These are phyloP conservation scores for Oryctes rhinoceros DNA, from an alignment of 1,140 invertebrate species.

Conservation along the genomic window DNA sequence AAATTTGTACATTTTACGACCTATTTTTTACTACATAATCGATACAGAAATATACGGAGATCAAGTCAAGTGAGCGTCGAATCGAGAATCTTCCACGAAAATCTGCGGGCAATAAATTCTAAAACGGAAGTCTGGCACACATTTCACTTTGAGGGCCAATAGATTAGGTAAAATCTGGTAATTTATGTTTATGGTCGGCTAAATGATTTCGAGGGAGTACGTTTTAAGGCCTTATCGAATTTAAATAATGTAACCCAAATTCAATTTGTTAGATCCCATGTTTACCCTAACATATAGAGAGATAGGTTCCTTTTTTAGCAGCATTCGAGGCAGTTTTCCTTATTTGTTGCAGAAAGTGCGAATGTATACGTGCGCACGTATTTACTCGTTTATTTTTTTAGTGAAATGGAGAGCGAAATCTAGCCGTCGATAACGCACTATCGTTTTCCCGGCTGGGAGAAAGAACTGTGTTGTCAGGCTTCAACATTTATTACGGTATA, in stretches of 20 bases:
- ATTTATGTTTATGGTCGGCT: constrained; percentile 7
- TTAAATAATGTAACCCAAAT: constrained; percentile 12
- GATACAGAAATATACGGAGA: neutral
- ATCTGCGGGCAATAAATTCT: neutral
- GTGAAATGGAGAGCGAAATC: too few species aligned
- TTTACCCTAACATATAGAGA: neutral
- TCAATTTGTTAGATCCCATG: neutral
- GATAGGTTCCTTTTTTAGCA: too few species aligned
- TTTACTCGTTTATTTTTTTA: too few species aligned
- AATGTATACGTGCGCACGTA: too few species aligned
- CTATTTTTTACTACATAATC: constrained; percentile 11
- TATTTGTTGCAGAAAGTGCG: too few species aligned
- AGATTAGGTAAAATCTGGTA: constrained; percentile 14
- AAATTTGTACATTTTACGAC: neutral
- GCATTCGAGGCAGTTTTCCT: too few species aligned
- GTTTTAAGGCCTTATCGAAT: neutral
- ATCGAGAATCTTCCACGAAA: neutral
- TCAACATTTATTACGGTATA: too few species aligned
- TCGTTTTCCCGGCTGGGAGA: too few species aligned
- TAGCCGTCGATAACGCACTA: too few species aligned
- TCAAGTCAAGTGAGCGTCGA: neutral
- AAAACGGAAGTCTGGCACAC: constrained; percentile 16
- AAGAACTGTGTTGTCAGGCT: too few species aligned
- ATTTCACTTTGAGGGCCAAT: neutral
- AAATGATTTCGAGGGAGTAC: neutral